These are phyloP conservation scores for Chrysomallon squamiferum DNA, from an alignment of 1,140 invertebrate genomes.

Conservation along the genomic window DNA sequence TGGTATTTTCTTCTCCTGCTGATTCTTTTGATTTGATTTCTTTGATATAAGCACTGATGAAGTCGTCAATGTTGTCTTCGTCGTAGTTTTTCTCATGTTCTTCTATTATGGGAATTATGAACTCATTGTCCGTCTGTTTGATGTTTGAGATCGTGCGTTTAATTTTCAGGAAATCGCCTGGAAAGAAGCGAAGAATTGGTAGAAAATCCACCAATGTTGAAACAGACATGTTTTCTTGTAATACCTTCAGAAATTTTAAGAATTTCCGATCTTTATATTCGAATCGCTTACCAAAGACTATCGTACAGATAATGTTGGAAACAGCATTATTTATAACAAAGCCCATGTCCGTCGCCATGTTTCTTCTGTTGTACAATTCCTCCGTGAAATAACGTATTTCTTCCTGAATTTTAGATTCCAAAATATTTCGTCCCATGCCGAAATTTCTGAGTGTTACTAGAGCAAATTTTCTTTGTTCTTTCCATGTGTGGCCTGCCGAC, in stretches of 20 bases:
- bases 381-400: conserved; percentile 48
- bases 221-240: not conserved
- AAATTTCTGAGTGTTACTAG: conserved; percentile 76
- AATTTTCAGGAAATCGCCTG: conserved; percentile 25
- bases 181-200: conserved; percentile 16
- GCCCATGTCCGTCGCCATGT: conserved; percentile 13
- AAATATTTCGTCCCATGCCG: conserved; percentile 74
- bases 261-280: conserved; percentile 58
- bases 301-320: conserved; percentile 81
- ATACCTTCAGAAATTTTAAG: conserved; percentile 5
- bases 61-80: conserved; percentile 16
- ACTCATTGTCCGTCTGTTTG: not conserved
- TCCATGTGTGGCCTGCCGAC: conserved; percentile 83
- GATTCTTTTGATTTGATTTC: conserved; percentile 5
- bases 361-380: not conserved
- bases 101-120: conserved; percentile 2
- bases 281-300: conserved; percentile 81
- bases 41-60: conserved; percentile 29
- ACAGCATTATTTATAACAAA: conserved; percentile 63
- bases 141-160: conserved; percentile 12
- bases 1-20: not conserved
- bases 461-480: conserved; percentile 80
- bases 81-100: conserved; percentile 8
- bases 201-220: conserved; percentile 1
- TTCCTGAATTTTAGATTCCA: conserved; percentile 74